phyloP scores from a whole-genome alignment of 2,113 vertebrate species.

The Thamnaconus septentrionalis region DNA sequence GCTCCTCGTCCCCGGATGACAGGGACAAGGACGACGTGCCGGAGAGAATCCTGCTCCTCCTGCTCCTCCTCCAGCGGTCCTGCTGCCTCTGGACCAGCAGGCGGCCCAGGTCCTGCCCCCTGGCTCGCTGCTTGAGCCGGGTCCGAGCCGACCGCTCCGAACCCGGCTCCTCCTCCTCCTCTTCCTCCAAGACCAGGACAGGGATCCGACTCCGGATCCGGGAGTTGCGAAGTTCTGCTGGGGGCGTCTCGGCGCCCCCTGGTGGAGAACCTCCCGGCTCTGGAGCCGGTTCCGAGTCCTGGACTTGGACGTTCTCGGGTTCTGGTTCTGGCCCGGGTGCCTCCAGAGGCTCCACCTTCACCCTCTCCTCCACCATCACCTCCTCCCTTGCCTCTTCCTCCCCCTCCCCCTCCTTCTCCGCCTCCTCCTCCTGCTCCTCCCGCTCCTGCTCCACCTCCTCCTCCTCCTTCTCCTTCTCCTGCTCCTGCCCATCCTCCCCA shows the following conservation, averaged over 20 bases:
- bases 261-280: constrained; percentile 17
- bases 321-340: no score
- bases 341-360: no score
- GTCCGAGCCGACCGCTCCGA: constrained; percentile 80
- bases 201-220: constrained; percentile 87
- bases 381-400: no score
- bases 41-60: constrained; percentile 80
- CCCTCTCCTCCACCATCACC: no score
- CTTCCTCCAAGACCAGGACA: constrained; percentile 86
- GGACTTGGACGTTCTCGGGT: background rate
- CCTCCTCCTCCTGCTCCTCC: no score
- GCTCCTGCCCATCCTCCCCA: no score
- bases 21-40: constrained; percentile 85
- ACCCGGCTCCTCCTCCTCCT: constrained; percentile 84
- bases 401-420: no score
- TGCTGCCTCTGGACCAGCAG: constrained; percentile 88
- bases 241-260: no score
- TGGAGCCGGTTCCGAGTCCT: constrained; percentile 34
- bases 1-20: constrained; percentile 86
- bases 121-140: constrained; percentile 74
- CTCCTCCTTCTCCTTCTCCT: no score
- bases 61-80: constrained; percentile 79
- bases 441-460: no score
- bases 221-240: constrained; percentile 10
- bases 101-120: constrained; percentile 83